Conservation (phyloP, 1,140 invertebrate genomes). For the Cyclina sinensis region DNA sequence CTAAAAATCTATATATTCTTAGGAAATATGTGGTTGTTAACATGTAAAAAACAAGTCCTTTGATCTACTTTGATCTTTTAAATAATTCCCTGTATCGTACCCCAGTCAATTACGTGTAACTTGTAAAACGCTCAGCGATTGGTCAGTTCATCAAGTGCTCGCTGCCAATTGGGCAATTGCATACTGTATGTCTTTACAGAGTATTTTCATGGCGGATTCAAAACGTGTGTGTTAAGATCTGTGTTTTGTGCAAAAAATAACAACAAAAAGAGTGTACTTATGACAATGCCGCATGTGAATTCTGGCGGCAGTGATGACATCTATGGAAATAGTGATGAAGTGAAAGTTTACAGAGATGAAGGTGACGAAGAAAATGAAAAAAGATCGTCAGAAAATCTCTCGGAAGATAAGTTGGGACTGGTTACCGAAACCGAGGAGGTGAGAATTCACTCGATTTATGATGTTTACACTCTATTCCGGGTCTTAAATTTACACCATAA, state of each 20-base stretch:
- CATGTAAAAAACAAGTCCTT: conserved; percentile 66
- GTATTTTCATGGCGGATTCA: conserved; percentile 86
- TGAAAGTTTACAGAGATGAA: conserved; percentile 98
- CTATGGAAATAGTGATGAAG: conserved; percentile 97
- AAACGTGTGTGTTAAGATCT: conserved; percentile 83
- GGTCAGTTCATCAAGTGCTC: conserved; percentile 78
- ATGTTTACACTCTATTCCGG: conserved; percentile 33
- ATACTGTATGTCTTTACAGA: conserved; percentile 83
- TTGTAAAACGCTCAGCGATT: conserved; percentile 83
- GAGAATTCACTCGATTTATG: conserved; percentile 67
- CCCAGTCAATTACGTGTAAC: conserved; percentile 76
- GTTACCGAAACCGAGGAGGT: conserved; percentile 96
- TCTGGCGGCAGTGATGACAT: conserved; percentile 93
- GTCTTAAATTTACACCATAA: not conserved
- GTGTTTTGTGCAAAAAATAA: conserved; percentile 71
- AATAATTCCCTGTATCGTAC: conserved; percentile 53
- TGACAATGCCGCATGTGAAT: conserved; percentile 95
- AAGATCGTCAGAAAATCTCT: conserved; percentile 95
- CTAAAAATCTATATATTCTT: not conserved
- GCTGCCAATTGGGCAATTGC: conserved; percentile 84
- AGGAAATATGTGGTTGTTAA: conserved; percentile 53
- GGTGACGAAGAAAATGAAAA: conserved; percentile 93
- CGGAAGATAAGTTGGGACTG: conserved; percentile 97
- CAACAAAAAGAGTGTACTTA: conserved; percentile 74
- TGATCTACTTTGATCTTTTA: conserved; percentile 64